Evolutionary conservation across 2,113 vertebrate genomes (phyloP).

Genomic region (Chelonoidis abingdonii): DNA sequence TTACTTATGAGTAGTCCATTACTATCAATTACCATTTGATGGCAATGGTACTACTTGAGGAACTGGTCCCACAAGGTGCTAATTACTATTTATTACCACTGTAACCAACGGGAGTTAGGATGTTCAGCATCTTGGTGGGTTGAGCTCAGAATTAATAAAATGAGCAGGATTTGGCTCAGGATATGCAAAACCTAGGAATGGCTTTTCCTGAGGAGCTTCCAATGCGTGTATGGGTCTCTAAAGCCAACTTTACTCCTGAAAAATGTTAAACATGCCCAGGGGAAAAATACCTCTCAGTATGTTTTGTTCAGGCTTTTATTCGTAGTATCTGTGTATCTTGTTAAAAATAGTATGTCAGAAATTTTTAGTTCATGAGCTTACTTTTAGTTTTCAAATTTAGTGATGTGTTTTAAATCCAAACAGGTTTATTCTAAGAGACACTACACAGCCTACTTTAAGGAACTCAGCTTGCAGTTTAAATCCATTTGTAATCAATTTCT

Average conservation of each 20-base stretch:
- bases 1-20: not conserved
- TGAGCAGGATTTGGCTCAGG: not conserved
- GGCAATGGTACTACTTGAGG: not conserved
- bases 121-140: not conserved
- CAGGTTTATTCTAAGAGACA: not conserved
- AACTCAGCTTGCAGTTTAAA: not conserved
- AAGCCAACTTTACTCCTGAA: not conserved
- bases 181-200: not conserved
- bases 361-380: not conserved
- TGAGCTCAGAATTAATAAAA: not conserved
- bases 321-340: not conserved
- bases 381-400: not conserved
- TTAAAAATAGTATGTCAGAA: not conserved
- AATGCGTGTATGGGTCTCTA: not conserved
- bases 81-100: not conserved
- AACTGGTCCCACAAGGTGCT: slow-evolving; percentile 3
- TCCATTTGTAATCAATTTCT: not conserved
- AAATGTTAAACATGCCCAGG: not conserved
- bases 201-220: accelerated
- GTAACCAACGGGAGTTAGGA: slow-evolving; percentile 8
- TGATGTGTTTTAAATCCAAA: accelerated
- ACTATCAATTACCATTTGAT: not conserved
- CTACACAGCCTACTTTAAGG: not conserved
- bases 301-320: not conserved
- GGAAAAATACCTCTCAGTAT: not conserved